Evolutionary conservation across 2,888 invertebrate genomes (phyloP), one percentile per base, ranked within the genome.

Genomic region (Drosophila lacicola): DNA sequence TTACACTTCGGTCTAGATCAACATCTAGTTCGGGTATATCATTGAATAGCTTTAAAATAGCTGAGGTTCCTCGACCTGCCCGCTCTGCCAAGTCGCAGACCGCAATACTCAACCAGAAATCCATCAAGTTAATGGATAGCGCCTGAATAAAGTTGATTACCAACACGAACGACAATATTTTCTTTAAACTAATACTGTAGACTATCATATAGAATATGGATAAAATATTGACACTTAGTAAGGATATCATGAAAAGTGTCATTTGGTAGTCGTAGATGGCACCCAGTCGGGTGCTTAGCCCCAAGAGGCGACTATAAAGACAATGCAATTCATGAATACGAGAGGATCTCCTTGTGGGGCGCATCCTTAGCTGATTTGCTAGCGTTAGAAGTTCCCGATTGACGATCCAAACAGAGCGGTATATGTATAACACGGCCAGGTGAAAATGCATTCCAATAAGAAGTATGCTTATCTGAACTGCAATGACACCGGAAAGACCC

Each of bases 91-190:
- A 34, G 1, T 85, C 80, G n/a, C 71, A 86, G 8, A 67, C 60
- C 0, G 44, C 29, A 36, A 82, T 68, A 11, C 39, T 47, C 1
- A 82, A 9, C 80, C 82, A 82, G 46, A 79, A 80, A 34, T 86
- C 83, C 17, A 70, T 39, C 0, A 70, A 11, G 21, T 79, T 82
- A 0, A 74, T n/a, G 1, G 50, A 3, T 1, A 80, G 3, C 0
- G 64, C 41, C 4, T 72, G 70, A 0, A 37, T 2, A 5, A 70
- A 55, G 13, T 66, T 19, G 0, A 71, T 4, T 3, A 56, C 6
- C 1, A 56, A 0, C 0, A 33, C 0, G 0, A 72, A 11, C 3
- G 70, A 13, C 0, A 60, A 0, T 0, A 21, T 6, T 6, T 50
- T 46, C 0, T 41, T 29, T 6, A 74, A 10, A 14, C 70, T 82